Conservation (phyloP, 1,140 invertebrate species). For the Meloidogyne chitwoodi region DNA sequence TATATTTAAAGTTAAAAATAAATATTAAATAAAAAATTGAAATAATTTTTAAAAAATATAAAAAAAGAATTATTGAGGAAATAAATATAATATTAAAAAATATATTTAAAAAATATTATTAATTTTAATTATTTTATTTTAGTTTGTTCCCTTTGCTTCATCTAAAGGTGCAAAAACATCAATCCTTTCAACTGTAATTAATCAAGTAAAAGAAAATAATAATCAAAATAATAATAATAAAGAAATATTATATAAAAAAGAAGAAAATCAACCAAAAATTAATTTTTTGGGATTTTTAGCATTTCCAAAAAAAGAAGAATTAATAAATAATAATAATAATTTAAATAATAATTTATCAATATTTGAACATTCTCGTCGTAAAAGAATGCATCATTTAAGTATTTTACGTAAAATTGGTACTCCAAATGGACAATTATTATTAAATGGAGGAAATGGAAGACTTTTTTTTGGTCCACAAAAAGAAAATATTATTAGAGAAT, state of each 20-base stretch:
- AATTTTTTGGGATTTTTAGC: background rate
- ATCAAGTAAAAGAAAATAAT: background rate
- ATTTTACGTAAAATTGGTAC: constrained; percentile 16
- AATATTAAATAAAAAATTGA: background rate
- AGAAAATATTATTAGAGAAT: constrained; percentile 5
- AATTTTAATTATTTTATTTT: background rate
- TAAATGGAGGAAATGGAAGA: background rate
- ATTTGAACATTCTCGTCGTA: background rate
- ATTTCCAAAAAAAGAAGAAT: background rate
- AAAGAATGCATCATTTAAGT: constrained; percentile 18
- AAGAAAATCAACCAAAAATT: background rate
- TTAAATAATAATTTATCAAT: background rate
- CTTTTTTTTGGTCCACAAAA: constrained; percentile 17
- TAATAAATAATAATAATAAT: background rate
- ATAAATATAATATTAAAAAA: background rate
- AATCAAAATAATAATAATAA: background rate
- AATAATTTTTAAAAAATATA: background rate
- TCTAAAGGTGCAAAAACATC: background rate
- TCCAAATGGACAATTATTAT: background rate
- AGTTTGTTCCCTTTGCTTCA: constrained; percentile 6
- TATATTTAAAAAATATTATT: background rate
- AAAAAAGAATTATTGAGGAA: background rate
- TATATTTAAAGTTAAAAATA: background rate
- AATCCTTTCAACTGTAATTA: background rate
- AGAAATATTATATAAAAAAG: background rate